Evolutionary conservation across 2,888 invertebrate genomes (phyloP), one percentile per base, ranked within the genome.

Genomic region (Athalia rosae): DNA sequence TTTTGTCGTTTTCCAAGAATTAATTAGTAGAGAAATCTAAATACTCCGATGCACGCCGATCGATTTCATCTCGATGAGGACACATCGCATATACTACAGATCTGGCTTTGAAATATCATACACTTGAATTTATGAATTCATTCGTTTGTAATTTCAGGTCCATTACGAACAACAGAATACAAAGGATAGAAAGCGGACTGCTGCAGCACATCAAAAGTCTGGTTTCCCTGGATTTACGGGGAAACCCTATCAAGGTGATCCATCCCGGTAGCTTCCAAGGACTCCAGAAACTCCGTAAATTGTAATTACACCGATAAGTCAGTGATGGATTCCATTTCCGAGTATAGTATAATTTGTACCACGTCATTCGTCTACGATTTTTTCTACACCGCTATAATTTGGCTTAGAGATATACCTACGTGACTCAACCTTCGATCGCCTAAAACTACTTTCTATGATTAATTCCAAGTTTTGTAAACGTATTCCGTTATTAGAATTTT

Each of bases 91-190:
- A 8, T 64, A 64, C 64, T 9, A 28, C 8, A 8, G 59, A 59
- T 28, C 4, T 59, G 2, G 28, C 28, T 59, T 59, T 8, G 1
- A 66, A 73, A 48, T 67, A 59, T 13, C 9, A 9, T 48, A 73
- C n/a, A 6, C 43, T n/a, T 13, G 6, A 4, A 41, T 13, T 41
- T 9, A 41, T 56, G n/a, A 53, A 43, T 59, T 61, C 4, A 2
- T 50, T 9, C 43, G 48, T 80, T 76, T 78, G 78, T 76, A 11
- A 62, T 80, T 78, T 83, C 87, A 97, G 98, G 87, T 95, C 95
- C 63, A 91, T 97, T 88, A 95, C 95, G 47, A 94, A 95, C 89
- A 98, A 98, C 91, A 93, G 93, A 83, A 94, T 98, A 87, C 93
- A 93, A 86, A 93, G 92, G 89, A 93, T 97, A 85, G 93, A 93